These are phyloP conservation scores for Hylaea fasciaria DNA, from an alignment of 2,888 invertebrate species.

Conservation along the genomic window DNA sequence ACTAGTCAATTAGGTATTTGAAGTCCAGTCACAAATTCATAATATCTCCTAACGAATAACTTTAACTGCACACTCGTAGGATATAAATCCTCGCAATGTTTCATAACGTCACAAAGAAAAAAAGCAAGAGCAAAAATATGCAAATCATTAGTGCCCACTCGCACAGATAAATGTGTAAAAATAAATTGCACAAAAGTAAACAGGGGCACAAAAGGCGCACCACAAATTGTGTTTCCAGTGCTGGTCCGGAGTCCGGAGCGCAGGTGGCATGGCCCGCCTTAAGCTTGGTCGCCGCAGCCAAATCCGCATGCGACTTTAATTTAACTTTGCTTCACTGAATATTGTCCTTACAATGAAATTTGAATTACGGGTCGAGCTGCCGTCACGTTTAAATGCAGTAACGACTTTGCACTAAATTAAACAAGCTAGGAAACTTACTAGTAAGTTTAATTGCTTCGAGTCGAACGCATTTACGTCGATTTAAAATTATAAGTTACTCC, in stretches of 20 bases:
- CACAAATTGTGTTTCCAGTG: slow-evolving; percentile 79
- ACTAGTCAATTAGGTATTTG: no score
- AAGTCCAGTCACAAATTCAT: no score
- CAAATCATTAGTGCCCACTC: slow-evolving; percentile 23
- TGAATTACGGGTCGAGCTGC: slow-evolving; percentile 49
- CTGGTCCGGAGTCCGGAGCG: slow-evolving; percentile 58
- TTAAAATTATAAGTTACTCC: no score
- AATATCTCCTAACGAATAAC: no score
- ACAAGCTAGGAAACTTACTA: slow-evolving; percentile 8
- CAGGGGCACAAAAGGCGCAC: slow-evolving; percentile 69
- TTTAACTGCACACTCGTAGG: no score
- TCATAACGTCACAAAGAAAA: slow-evolving; percentile 2
- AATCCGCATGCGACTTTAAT: slow-evolving; percentile 81
- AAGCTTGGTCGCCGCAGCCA: slow-evolving; percentile 69
- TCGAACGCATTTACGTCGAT: slow-evolving; percentile 18
- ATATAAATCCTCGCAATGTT: not conserved
- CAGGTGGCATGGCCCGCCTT: slow-evolving; percentile 70
- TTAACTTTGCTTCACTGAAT: slow-evolving; percentile 80
- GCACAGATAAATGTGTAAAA: slow-evolving; percentile 57
- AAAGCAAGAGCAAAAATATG: slow-evolving; percentile 14
- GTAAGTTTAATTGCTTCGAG: slow-evolving; percentile 24
- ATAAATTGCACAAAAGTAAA: slow-evolving; percentile 75
- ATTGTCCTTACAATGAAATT: slow-evolving; percentile 74
- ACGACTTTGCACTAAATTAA: slow-evolving; percentile 36
- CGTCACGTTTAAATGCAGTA: slow-evolving; percentile 37